Percentiles rank a stretch among this genome's conserved stretches.
phyloP scores from a whole-genome alignment of 2,113 vertebrate species.

The Tachycineta bicolor region DNA sequence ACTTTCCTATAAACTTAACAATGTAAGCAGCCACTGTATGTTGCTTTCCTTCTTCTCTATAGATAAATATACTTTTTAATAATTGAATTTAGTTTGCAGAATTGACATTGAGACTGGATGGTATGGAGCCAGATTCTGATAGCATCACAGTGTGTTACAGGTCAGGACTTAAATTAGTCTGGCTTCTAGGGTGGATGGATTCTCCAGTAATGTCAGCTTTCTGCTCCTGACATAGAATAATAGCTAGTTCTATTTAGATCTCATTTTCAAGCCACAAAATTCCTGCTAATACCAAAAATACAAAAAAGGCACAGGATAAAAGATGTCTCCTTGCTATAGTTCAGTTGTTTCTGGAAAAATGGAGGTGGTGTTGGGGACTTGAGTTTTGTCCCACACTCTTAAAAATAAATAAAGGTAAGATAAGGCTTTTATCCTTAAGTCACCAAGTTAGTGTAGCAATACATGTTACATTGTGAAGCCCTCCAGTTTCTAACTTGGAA shows the following conservation, averaged over 20 bases:
- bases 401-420: background rate
- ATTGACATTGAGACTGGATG: background rate
- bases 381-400: background rate
- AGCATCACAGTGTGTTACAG: background rate
- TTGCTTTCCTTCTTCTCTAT: background rate
- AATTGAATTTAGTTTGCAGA: background rate
- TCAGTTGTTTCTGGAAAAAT: background rate
- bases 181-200: background rate
- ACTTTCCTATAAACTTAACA: background rate
- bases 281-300: background rate
- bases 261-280: background rate
- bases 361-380: background rate
- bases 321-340: background rate
- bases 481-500: background rate
- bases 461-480: background rate
- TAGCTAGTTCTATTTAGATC: constrained; percentile 47
- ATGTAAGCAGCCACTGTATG: background rate
- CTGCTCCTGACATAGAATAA: constrained; percentile 14
- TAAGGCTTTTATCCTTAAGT: background rate
- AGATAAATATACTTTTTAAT: background rate
- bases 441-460: background rate
- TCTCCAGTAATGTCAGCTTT: constrained; percentile 24
- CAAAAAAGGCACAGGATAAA: background rate
- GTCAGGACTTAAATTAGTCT: constrained; percentile 29
- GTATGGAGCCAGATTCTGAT: background rate